Base-by-base conservation (phyloP, 2,797 vertebrate species). In the Sebastes trivittatus region DNA sequence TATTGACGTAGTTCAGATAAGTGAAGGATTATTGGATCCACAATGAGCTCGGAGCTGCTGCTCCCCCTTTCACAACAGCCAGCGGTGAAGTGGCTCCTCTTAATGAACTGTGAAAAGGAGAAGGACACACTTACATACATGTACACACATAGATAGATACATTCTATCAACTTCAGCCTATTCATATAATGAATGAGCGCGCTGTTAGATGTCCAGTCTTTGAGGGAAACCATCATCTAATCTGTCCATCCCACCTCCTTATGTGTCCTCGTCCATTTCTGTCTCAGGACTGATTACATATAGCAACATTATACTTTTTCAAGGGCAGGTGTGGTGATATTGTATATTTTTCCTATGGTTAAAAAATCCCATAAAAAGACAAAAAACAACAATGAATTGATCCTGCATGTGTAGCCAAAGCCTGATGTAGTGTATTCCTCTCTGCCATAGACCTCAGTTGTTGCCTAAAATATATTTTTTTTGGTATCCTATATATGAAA, bases 11-110 rank as follows among this genome's bases (percentile, higher is more conserved):
- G 85, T 78, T 74, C 86, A 88, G 86, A 90, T 91, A 88, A 91
- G 87, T 93, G 87, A 93, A 90, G 88, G 91, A 94, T 94, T 94
- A 94, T 83, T 71, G 82, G 84, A 80, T 86, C 68, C 84, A 80
- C 90, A 86, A 89, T 89, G 89, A 91, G 90, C 82, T 84, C 25
- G 70, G 80, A 90, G 85, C 80, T 87, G 86, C 88, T 89, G 78
- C 88, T 78, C 83, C 75, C 54, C 75, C 78, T 75, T 85, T 78
- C 80, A 80, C 74, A 78, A 61, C 78, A 87, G 79, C 62, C 83
- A 71, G 42, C 14, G 62, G 78, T 92, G 87, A 90, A 91, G 90
- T 83, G 88, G 83, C 75, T 87, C 61, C 78, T 87, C 65, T 81
- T 89, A 90, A 90, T 88, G 77, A 93, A 82, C 82, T 76, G 81